These are phyloP conservation scores for Tarsius wallacei DNA, from an alignment of 2,797 vertebrate genomes.

Conservation along the genomic window DNA sequence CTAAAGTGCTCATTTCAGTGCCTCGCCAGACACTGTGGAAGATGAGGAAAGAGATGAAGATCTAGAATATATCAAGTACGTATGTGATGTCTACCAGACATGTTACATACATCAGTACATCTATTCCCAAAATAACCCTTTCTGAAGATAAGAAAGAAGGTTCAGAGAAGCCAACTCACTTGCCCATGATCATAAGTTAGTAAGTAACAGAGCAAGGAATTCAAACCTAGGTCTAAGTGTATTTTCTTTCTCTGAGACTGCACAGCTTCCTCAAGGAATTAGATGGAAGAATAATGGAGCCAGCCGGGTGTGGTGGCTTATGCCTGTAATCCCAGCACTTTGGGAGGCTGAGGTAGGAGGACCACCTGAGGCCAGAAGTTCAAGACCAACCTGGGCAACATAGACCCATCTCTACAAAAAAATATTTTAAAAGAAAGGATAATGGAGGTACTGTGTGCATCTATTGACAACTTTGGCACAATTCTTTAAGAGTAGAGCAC, in stretches of 20 bases:
- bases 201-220: not conserved
- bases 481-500: not conserved
- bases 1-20: not conserved
- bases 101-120: not conserved
- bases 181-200: not conserved
- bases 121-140: not conserved
- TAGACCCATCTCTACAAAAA: too few relatives aligned
- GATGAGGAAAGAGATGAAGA: not conserved
- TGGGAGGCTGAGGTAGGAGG: too few relatives aligned
- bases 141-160: not conserved
- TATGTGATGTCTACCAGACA: not conserved
- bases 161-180: not conserved
- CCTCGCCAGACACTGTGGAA: not conserved
- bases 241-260: not conserved
- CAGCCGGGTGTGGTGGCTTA: too few relatives aligned
- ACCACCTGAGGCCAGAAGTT: too few relatives aligned
- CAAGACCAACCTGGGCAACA: too few relatives aligned
- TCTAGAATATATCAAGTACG: too few relatives aligned
- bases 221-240: not conserved
- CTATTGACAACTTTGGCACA: not conserved
- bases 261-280: not conserved
- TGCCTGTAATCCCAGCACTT: too few relatives aligned
- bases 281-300: not conserved
- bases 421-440: too few relatives aligned
- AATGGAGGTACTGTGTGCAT: not conserved